Conservation (phyloP, 2,888 invertebrate species). For the Ypsolopha scabrella region DNA sequence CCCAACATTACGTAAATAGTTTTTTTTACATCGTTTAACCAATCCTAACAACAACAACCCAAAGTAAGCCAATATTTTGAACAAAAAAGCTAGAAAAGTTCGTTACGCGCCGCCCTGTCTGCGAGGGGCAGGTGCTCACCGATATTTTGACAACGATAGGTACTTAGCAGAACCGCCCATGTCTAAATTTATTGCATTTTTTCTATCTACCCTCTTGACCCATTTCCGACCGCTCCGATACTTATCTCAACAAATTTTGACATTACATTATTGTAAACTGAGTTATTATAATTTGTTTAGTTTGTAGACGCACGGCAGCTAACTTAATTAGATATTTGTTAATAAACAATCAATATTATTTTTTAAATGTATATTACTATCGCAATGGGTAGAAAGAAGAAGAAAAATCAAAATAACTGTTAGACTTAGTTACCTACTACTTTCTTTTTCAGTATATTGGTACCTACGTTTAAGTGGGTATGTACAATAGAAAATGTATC, state of each 20-base stretch:
- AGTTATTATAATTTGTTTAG: conserved; percentile 14
- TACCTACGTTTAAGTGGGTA: too few relatives aligned
- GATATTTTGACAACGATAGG: conserved; percentile 67
- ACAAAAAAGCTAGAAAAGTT: conserved; percentile 19
- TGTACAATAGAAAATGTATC: too few relatives aligned
- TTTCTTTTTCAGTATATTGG: too few relatives aligned
- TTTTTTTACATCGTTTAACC: too few relatives aligned
- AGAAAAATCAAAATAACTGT: too few relatives aligned
- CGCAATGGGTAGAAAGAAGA: too few relatives aligned
- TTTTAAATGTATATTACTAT: too few relatives aligned
- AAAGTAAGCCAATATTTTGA: too few relatives aligned
- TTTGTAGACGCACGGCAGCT: not conserved
- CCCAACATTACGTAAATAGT: too few relatives aligned
- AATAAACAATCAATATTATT: too few relatives aligned
- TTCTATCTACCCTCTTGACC: conserved; percentile 47
- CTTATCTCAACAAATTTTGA: conserved; percentile 36
- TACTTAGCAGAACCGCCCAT: conserved; percentile 64
- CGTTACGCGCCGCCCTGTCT: conserved; percentile 56
- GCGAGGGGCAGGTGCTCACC: conserved; percentile 48
- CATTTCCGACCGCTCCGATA: conserved; percentile 34
- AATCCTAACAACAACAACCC: too few relatives aligned
- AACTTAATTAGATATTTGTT: not conserved
- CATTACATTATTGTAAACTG: conserved; percentile 30
- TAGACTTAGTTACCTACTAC: too few relatives aligned
- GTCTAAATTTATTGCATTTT: conserved; percentile 46